Base-by-base conservation (phyloP, 2,888 invertebrate species). In the Trissoscelio sp. region DNA sequence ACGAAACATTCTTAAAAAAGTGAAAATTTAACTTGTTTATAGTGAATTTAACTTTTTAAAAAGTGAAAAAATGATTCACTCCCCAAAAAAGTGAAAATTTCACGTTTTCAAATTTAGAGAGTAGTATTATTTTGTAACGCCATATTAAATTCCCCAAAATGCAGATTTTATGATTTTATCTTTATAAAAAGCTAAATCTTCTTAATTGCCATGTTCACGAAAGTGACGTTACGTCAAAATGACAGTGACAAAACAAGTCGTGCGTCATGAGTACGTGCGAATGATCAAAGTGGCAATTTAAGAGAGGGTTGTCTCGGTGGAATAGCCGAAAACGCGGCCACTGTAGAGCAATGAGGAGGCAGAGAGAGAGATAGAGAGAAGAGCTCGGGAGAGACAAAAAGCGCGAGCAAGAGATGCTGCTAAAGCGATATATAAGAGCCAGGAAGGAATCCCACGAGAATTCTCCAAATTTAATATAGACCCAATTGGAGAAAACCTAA, bases 391-490 rank as follows among this genome's bases (percentile, higher is more conserved):
- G 22, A 20, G 48, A 37, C 42, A 62, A 48, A 53, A 24, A 7
- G 22, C 31, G 16, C 18, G 48, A 58, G 28, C 51, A 20, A 53
- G 39, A 79, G 81, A 64, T 42, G 28, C 69, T 28, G 70, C 67
- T 46, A 79, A 75, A 79, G 67, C 78, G 79, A 81, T 83, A 82
- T 70, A 77, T 78, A 78, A 69, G 79, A 82, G 74, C 67, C 83
- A 83, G 84, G 84, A 83, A 82, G 82, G 79, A 83, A 87, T 87
- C 89, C 86, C 86, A 67, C 75, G 87, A 86, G 89, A 88, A 88
- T 88, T 87, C 86, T 86, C 87, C 85, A 89, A 91, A 91, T 90
- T 91, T 91, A 91, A 91, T 91, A 90, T 88, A 88, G 87, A 90
- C 88, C 87, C 90, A 88, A 90, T 90, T 89, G 89, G 87, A 88